Conservation (phyloP, 2,888 invertebrate genomes). For the Agapostemon virescens region DNA sequence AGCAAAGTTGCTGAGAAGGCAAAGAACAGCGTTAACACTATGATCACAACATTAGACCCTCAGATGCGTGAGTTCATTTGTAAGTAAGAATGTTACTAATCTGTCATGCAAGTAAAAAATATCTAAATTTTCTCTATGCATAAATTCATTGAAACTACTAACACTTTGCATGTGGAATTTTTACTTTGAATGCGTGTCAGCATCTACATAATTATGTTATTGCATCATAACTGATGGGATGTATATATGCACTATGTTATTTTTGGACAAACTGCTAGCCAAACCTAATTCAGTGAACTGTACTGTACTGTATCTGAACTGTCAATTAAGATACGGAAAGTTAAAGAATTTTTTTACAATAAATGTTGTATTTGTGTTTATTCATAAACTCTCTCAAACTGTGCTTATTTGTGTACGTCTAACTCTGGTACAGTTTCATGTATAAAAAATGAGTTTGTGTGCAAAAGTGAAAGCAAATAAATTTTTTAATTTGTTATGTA, state of each 20-base stretch:
- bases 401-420: not conserved
- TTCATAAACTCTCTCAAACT: not conserved
- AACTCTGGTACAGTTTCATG: not conserved
- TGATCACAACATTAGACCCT: constrained; percentile 93
- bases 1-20: constrained; percentile 88
- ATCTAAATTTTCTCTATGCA: not conserved
- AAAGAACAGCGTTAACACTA: constrained; percentile 90
- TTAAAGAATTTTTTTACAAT: not conserved
- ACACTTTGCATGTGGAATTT: not conserved
- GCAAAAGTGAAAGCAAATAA: not conserved
- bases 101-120: constrained; percentile 36
- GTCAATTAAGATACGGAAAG: constrained; percentile 46
- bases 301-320: constrained; percentile 29
- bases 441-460: not conserved
- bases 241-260: constrained; percentile 49
- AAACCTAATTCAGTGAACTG: constrained; percentile 40
- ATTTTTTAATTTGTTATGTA: constrained; percentile 6
- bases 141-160: not conserved
- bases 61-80: constrained; percentile 94
- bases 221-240: constrained; percentile 52
- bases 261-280: constrained; percentile 48
- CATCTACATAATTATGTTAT: constrained; percentile 37
- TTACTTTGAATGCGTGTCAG: constrained; percentile 14
- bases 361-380: not conserved
- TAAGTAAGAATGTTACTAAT: constrained; percentile 81